These are phyloP conservation scores for Nineta flava DNA, from an alignment of 2,888 invertebrate genomes.

Conservation along the genomic window DNA sequence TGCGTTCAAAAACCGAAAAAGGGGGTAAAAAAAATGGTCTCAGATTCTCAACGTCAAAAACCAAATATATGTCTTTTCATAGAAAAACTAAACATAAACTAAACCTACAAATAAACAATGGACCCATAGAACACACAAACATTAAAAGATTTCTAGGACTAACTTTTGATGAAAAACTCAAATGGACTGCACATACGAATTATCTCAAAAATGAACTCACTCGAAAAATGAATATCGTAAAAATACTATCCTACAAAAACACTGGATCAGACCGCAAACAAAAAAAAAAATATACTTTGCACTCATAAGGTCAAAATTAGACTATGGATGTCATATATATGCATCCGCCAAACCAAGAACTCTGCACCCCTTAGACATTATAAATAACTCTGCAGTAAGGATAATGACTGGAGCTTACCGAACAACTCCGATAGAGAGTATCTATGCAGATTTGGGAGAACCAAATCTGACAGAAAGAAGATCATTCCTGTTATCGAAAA, in stretches of 20 bases:
- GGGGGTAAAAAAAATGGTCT: background rate
- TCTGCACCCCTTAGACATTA: background rate
- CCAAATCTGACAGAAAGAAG: background rate
- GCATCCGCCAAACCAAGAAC: background rate
- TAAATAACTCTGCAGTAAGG: background rate
- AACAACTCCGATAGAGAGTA: no score
- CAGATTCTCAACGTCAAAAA: background rate
- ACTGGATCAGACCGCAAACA: background rate
- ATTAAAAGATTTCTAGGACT: constrained; percentile 10
- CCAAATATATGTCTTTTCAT: background rate
- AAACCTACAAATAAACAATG: background rate
- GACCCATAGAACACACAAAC: constrained; percentile 1
- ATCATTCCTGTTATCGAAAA: background rate
- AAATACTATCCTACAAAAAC: background rate
- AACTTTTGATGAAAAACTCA: constrained; percentile 11
- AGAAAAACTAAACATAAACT: background rate
- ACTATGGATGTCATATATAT: background rate
- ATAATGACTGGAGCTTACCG: no score
- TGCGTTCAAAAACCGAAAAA: background rate
- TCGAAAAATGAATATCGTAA: background rate
- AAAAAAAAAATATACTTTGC: background rate
- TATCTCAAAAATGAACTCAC: constrained; percentile 5
- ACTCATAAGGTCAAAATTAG: background rate
- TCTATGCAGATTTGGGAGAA: no score
- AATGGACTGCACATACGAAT: constrained; percentile 12